Base-by-base conservation (phyloP, 2,797 vertebrate species). In the Fistularia commersonii region DNA sequence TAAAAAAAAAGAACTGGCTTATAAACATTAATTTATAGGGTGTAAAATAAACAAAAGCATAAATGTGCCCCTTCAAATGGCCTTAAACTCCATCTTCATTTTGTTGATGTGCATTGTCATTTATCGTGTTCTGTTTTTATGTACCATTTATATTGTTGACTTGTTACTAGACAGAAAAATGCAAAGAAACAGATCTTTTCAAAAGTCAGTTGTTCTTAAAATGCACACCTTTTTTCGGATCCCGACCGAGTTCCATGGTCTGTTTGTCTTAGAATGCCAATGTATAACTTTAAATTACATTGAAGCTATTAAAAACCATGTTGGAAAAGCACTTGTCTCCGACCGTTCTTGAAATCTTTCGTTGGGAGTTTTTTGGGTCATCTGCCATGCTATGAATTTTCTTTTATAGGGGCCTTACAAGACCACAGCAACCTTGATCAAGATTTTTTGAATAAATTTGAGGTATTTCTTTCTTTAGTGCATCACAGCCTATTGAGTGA, bases 21-120 rank as follows among this genome's bases (percentile, higher is more conserved):
- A 71, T 68, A 79, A 81, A 82, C 72, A 70, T 87, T 83, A 84
- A 86, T 89, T 90, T 88, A 84, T 84, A 81, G 82, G 69, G 65
- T 88, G 83, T 88, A 76, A 23, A 23, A 23, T 23, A 23, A 23
- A 23, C 23, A 71, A 66, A 76, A 74, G 36, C 64, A 66, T 64
- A 58, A 44, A 34, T 61, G 77, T 81, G 74, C 77, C 76, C 65
- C 82, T 84, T 84, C 69, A 62, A 79, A 88, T 81, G 80, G 86
- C 87, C 87, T 88, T 87, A 88, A 88, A 76, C 53, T 79, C 62
- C 78, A 76, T 62, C 35, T 36, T 36, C 31, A 69, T 74, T 81
- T 77, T 60, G 67, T 78, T 66, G 38, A 74, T 61, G 79, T 82
- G 78, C 71, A 58, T 79, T 61, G 79, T 81, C 79, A 67, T 64